phyloP scores from a whole-genome alignment of 2,888 invertebrate species.

The Mycalesis mineus region DNA sequence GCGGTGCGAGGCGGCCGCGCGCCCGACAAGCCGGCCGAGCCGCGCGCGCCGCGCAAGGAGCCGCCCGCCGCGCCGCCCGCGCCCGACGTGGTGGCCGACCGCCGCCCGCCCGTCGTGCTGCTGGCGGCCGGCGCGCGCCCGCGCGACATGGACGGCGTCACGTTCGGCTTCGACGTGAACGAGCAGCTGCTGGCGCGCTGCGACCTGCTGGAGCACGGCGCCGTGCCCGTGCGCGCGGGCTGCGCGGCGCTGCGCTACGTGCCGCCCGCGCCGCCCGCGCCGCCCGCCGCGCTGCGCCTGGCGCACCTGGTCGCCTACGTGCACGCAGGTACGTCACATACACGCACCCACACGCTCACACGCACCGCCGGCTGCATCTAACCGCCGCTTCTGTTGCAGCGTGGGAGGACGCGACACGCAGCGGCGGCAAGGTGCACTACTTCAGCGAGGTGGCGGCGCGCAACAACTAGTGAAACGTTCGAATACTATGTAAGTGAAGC shows the following conservation, averaged over 20 bases:
- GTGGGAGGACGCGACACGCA: slow-evolving; percentile 84
- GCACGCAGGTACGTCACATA: slow-evolving; percentile 43
- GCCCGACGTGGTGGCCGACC: slow-evolving; percentile 66
- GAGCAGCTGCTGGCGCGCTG: slow-evolving; percentile 79
- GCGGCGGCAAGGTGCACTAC: slow-evolving; percentile 67
- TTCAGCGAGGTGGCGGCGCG: slow-evolving; percentile 56
- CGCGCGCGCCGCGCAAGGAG: slow-evolving; percentile 32
- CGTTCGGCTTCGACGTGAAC: slow-evolving; percentile 89
- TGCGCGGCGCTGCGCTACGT: slow-evolving; percentile 35
- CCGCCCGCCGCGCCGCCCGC: slow-evolving; percentile 43
- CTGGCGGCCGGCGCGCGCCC: slow-evolving; percentile 78
- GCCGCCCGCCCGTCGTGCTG: slow-evolving; percentile 85
- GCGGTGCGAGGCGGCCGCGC: slow-evolving; percentile 34
- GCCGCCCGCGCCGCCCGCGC: slow-evolving; percentile 37
- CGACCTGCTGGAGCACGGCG: slow-evolving; percentile 33
- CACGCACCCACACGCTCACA: too few relatives aligned
- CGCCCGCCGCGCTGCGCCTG: slow-evolving; percentile 43
- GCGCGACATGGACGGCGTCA: slow-evolving; percentile 82
- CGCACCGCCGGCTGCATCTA: too few relatives aligned
- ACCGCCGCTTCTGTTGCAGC: slow-evolving; percentile 63
- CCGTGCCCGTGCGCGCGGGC: slow-evolving; percentile 32
- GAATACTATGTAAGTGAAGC: background rate
- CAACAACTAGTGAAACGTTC: background rate
- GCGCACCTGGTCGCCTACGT: slow-evolving; percentile 58
- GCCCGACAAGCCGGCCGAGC: slow-evolving; percentile 37